Base-by-base conservation (phyloP, 2,888 invertebrate genomes). In the Microplitis deprimator region DNA sequence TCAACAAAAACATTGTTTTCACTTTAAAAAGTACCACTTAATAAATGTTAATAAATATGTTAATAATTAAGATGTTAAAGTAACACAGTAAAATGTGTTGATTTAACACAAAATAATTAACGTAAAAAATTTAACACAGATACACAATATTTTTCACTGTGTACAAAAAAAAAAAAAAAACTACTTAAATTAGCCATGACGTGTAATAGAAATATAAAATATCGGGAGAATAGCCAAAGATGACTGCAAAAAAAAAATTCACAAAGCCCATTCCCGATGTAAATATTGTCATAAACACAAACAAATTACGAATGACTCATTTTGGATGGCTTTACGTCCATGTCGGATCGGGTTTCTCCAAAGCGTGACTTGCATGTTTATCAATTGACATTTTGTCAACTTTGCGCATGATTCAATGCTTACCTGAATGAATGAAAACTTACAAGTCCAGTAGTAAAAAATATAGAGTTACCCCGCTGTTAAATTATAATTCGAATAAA, bases 401-500 rank as follows among this genome's bases (percentile, higher is more conserved):
- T 65, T 65, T 65, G 6, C 20, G 65, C 13, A 13, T 65, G 38
- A 38, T 50, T 50, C 50, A 50, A 50, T 65, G 65, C 13, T 65
- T 38, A 65, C 65, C 65, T 65, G 65, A 65, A 65, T 65, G 65
- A 17, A 17, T 17, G 13, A 20, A 13, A 65, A 65, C 65, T 29
- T 4, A 13, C 6, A 29, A 65, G 38, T 29, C 65, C 59, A 39
- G 16, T 10, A 60, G 61, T 7, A 71, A 71, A 60, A 59, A 29
- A 39, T 16, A 29, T 6, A 79, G 77, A 65, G 79, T 78, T 75
- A 79, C 79, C 85, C 86, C 81, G 85, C 74, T 74, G 85, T 73
- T 85, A 84, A 84, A 87, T 87, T 86, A 85, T 83, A 82, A 82
- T 78, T 67, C 81, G 82, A 85, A 85, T 83, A 80, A 81, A 80